Conservation (phyloP, 2,888 invertebrate species). For the Julus scanicus region DNA sequence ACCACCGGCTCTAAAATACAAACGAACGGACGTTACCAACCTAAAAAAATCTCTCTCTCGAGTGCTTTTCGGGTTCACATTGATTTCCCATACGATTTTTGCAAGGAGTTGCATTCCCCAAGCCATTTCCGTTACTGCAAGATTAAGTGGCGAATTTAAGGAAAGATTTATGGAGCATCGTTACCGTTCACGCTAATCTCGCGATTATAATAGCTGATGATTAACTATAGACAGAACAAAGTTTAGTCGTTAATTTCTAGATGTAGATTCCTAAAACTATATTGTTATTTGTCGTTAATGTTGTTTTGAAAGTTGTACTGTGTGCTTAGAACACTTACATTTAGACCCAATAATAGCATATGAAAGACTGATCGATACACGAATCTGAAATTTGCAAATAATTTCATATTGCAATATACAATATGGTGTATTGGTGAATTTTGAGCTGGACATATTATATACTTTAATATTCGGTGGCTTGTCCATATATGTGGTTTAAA, state of each 20-base stretch:
- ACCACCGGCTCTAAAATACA: slow-evolving; percentile 28
- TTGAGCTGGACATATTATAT: too few relatives aligned
- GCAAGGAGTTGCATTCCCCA: background rate
- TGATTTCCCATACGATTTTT: slow-evolving; percentile 29
- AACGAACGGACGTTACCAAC: slow-evolving; percentile 25
- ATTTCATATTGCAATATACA: too few relatives aligned
- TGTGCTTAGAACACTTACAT: too few relatives aligned
- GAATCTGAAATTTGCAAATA: too few relatives aligned
- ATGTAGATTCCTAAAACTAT: background rate
- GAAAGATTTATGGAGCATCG: background rate
- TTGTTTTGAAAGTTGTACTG: too few relatives aligned
- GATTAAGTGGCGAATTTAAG: background rate
- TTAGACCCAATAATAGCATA: too few relatives aligned
- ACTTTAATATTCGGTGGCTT: too few relatives aligned
- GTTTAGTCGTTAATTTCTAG: background rate
- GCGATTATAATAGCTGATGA: background rate
- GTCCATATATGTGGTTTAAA: too few relatives aligned
- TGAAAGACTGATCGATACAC: too few relatives aligned
- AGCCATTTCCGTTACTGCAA: background rate
- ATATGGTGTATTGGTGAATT: too few relatives aligned
- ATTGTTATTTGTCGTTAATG: too few relatives aligned
- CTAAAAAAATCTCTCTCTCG: slow-evolving; percentile 23
- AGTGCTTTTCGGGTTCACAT: slow-evolving; percentile 7
- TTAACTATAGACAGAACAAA: background rate
- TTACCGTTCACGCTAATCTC: background rate